phyloP scores from a whole-genome alignment of 2,113 vertebrate species.

The Gorsachius goisagi region DNA sequence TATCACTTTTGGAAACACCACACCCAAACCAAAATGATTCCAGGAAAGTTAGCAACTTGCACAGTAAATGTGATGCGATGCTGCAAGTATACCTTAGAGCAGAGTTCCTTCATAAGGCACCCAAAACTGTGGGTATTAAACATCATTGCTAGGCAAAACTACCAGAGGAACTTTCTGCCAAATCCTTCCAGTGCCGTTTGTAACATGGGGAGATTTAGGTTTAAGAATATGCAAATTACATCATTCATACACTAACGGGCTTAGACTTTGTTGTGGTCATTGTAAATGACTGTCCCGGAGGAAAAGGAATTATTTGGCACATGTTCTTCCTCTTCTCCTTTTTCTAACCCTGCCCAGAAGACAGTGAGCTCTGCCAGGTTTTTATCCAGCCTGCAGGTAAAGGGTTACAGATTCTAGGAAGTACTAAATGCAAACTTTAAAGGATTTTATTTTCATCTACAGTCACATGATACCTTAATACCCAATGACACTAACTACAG shows the following conservation, averaged over 20 bases:
- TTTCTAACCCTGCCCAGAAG: background rate
- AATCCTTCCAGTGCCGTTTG: background rate
- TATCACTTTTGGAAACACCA: background rate
- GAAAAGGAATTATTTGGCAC: background rate
- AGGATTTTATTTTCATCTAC: conserved; percentile 68
- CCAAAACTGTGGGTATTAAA: background rate
- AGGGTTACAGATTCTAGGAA: conserved; percentile 72
- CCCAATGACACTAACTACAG: conserved; percentile 74
- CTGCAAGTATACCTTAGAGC: background rate
- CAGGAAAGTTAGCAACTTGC: background rate
- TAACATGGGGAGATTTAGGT: background rate
- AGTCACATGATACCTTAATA: conserved; percentile 72
- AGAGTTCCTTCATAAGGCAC: background rate
- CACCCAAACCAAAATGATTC: background rate
- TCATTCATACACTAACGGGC: background rate
- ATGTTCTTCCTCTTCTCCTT: background rate
- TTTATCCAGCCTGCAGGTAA: conserved; percentile 53
- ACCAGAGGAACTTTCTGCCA: background rate
- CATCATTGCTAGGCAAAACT: background rate
- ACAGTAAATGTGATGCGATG: fast-evolving
- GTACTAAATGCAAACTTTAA: conserved; percentile 69
- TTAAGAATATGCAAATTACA: background rate
- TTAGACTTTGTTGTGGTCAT: background rate
- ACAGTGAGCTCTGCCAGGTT: background rate
- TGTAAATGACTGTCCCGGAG: background rate